phyloP scores from a whole-genome alignment of 2,888 invertebrate genomes.

The Conistra vaccinii region DNA sequence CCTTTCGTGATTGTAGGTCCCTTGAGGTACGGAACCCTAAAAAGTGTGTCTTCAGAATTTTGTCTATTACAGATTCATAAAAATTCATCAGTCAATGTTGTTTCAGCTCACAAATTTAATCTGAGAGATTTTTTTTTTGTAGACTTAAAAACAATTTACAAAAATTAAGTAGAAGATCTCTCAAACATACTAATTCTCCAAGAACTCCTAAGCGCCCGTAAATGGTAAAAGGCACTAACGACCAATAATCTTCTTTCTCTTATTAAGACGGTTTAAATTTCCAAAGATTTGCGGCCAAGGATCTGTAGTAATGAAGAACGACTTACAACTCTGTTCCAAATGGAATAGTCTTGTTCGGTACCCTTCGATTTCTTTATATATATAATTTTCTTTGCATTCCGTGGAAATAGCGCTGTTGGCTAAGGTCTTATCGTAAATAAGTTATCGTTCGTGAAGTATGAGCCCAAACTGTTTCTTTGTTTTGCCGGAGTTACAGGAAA shows the following conservation, averaged over 20 bases:
- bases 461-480: slow-evolving; percentile 53
- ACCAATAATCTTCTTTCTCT: slow-evolving; percentile 47
- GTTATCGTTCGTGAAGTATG: slow-evolving; percentile 55
- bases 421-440: slow-evolving; percentile 56
- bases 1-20: no score
- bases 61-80: not conserved
- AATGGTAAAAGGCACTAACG: slow-evolving; percentile 34
- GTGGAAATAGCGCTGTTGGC: slow-evolving; percentile 37
- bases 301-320: slow-evolving; percentile 72
- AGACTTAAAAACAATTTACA: not conserved
- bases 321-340: slow-evolving; percentile 67
- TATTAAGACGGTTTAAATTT: slow-evolving; percentile 60
- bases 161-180: slow-evolving; percentile 2
- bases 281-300: slow-evolving; percentile 52
- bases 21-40: no score
- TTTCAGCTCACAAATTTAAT: not conserved
- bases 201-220: slow-evolving; percentile 32
- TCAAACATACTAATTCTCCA: slow-evolving; percentile 7
- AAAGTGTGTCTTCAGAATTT: not conserved
- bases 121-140: not conserved
- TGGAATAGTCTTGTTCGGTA: slow-evolving; percentile 76
- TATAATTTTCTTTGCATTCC: slow-evolving; percentile 61
- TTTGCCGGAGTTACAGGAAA: slow-evolving; percentile 45
- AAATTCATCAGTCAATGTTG: not conserved
- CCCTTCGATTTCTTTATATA: slow-evolving; percentile 64